Percentiles rank a stretch among this genome's conserved stretches.
Evolutionary conservation across 2,797 vertebrate genomes (phyloP).

Genomic region (Tolypeutes matacus): DNA sequence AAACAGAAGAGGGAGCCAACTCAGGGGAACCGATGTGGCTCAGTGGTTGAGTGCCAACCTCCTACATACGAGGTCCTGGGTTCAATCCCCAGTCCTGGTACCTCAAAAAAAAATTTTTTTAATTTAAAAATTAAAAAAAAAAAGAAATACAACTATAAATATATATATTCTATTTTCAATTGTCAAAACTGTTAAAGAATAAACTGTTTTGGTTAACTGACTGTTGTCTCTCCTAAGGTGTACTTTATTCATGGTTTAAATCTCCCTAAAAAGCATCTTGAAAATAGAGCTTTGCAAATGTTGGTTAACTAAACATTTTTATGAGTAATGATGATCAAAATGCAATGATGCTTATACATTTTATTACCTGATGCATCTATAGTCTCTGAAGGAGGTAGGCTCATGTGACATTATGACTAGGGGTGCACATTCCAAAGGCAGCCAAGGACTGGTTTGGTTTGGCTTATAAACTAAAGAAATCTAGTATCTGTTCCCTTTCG

Average conservation of each 20-base stretch:
- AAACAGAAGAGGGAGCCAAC: too few species aligned
- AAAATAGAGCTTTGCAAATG: background rate
- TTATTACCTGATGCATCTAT: background rate
- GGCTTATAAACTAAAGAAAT: conserved; percentile 47
- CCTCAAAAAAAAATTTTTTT: too few species aligned
- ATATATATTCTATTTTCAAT: background rate
- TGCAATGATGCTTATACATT: background rate
- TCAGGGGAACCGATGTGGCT: too few species aligned
- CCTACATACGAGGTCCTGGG: too few species aligned
- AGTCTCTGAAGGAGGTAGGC: background rate
- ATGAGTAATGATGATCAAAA: conserved; percentile 31
- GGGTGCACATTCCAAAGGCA: background rate
- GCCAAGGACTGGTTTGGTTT: background rate
- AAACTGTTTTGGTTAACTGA: conserved; percentile 45
- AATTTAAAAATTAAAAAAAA: too few species aligned
- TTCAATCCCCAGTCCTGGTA: too few species aligned
- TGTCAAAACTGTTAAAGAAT: conserved; percentile 52
- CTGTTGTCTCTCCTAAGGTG: background rate
- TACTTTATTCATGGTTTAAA: conserved; percentile 64
- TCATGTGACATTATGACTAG: background rate
- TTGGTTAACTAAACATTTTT: conserved; percentile 12
- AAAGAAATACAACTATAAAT: background rate
- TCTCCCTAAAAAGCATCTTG: background rate
- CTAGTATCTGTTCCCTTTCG: background rate
- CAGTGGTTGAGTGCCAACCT: too few species aligned